These are phyloP conservation scores for Coracopsis vasa DNA, from an alignment of 2,113 vertebrate species.

Conservation along the genomic window DNA sequence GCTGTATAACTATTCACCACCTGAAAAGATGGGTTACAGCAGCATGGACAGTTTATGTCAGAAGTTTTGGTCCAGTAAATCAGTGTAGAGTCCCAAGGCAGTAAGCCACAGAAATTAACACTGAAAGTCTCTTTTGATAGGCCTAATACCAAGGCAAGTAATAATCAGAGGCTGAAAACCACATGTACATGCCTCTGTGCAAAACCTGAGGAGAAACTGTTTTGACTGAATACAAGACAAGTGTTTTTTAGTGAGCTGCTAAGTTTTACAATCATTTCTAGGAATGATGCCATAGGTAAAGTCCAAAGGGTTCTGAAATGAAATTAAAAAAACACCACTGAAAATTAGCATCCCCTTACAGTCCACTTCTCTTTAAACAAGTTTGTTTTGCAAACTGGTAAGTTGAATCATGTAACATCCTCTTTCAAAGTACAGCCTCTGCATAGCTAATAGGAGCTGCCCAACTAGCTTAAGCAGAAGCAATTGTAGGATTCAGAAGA, in stretches of 20 bases:
- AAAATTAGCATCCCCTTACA: not conserved
- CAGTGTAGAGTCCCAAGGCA: not conserved
- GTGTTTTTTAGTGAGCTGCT: not conserved
- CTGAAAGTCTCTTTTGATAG: not conserved
- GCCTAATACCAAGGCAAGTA: not conserved
- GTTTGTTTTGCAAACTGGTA: accelerated
- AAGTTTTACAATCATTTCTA: not conserved
- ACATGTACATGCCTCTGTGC: accelerated
- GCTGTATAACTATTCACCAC: not conserved
- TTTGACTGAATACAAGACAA: not conserved
- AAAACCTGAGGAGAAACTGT: not conserved
- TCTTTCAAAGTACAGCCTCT: not conserved
- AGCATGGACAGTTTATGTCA: not conserved
- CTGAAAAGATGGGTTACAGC: not conserved
- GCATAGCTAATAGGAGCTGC: not conserved
- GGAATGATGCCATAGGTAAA: accelerated
- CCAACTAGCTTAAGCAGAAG: not conserved
- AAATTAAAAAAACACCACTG: not conserved
- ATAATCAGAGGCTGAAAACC: not conserved
- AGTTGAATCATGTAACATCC: not conserved
- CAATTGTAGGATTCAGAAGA: not conserved
- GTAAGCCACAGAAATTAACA: not conserved
- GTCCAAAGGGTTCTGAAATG: not conserved
- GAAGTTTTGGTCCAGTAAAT: not conserved
- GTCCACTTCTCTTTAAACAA: not conserved